Base-by-base conservation (phyloP, 2,888 invertebrate species). In the Drosophila sordidula region DNA sequence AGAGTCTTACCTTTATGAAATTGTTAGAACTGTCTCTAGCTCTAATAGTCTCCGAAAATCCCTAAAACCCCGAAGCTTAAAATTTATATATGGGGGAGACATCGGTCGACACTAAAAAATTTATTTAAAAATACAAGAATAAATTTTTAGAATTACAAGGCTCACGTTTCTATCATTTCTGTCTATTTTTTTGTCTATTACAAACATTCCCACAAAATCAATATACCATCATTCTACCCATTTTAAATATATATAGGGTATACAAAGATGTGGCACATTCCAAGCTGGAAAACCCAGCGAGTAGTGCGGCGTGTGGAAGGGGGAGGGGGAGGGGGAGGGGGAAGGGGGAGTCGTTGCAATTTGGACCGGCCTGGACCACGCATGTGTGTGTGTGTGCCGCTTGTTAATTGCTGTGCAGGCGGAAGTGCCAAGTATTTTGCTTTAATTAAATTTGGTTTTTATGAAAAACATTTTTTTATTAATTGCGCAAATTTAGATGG, bases 381-480 rank as follows among this genome's bases (percentile, higher is more conserved):
- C 70, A 62, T 77, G 47, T 70, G 64, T 59, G 47, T 70, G 64
- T 59, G 41, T 69, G 34, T 47, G 57, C 47, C 16, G 55, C 29
- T 55, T 75, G 58, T 69, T 82, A 85, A 87, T 85, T 82, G 86
- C 58, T 65, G 62, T 36, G 67, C 66, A 67, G 54, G 22, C 68
- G 87, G 78, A 80, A 74, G 50, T 66, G 45, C 22, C 61, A 62
- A 78, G 72, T 57, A 82, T 79, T 81, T 68, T 59, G 75, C 67
- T 80, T 81, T 81, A 81, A 87, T 81, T 84, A 87, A 67, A 82
- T 76, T 76, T 69, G 63, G 70, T 66, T 74, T 52, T 78, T 57
- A 65, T 58, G 47, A 38, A 52, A 54, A 65, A 51, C 44, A 62
- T 66, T 68, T 65, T 65, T 55, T n/a, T 69, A 67, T 47, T 67